These are phyloP conservation scores for Seriola dumerili DNA, from an alignment of 2,113 vertebrate genomes.

Conservation along the genomic window DNA sequence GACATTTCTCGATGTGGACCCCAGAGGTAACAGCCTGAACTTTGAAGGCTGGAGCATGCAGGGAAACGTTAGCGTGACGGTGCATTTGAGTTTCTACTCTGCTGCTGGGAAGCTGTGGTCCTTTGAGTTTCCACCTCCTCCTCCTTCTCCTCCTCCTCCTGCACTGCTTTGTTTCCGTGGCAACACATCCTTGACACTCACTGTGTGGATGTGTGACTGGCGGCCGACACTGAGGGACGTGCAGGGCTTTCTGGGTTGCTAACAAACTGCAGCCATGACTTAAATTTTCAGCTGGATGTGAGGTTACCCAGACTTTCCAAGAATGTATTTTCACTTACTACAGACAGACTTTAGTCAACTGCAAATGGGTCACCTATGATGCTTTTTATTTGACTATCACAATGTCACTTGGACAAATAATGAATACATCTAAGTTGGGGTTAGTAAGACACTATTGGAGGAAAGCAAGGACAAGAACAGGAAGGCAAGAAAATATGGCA, in stretches of 20 bases:
- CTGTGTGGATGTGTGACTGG: conserved; percentile 28
- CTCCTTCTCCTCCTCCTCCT: conserved; percentile 6
- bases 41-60: neutral
- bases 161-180: conserved; percentile 62
- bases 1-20: neutral
- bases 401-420: no score
- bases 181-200: conserved; percentile 47
- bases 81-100: conserved; percentile 7
- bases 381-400: no score
- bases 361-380: neutral
- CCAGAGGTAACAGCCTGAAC: neutral
- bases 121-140: conserved; percentile 20
- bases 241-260: neutral
- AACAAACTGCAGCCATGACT: conserved; percentile 10
- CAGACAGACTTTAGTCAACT: no score
- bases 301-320: no score
- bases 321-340: no score
- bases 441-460: no score
- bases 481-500: no score
- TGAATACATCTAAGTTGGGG: no score
- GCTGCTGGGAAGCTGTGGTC: conserved; percentile 22
- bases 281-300: neutral
- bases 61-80: neutral
- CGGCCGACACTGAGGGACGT: neutral
- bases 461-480: no score